phyloP scores from a whole-genome alignment of 2,797 vertebrate species.

The Gymnothorax reevesii region DNA sequence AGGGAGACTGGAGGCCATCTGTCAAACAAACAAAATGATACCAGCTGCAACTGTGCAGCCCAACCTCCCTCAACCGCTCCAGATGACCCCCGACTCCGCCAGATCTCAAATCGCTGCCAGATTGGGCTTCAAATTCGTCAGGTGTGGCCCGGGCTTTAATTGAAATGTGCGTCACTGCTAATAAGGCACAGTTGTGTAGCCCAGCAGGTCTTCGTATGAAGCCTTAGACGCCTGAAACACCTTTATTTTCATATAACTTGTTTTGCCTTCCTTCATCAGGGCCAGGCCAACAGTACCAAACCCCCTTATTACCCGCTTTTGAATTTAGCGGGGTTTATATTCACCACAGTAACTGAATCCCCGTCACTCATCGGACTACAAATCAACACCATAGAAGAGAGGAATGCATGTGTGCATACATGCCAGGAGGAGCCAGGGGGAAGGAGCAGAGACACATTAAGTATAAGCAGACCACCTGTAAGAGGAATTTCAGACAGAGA shows the following conservation, averaged over 20 bases:
- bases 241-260: slow-evolving; percentile 23
- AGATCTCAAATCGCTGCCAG: too few relatives aligned
- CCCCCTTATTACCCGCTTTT: slow-evolving; percentile 29
- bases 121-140: too few relatives aligned
- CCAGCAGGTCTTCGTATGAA: slow-evolving; percentile 49
- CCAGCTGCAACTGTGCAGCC: too few relatives aligned
- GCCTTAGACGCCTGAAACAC: slow-evolving; percentile 55
- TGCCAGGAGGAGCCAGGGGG: background rate
- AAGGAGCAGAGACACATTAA: slow-evolving; percentile 46
- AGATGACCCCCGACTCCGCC: too few relatives aligned
- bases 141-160: background rate
- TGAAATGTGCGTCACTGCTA: background rate
- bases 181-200: background rate
- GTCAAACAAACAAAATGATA: too few relatives aligned
- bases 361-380: slow-evolving; percentile 33
- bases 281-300: slow-evolving; percentile 49
- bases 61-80: too few relatives aligned
- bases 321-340: slow-evolving; percentile 47
- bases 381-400: slow-evolving; percentile 34
- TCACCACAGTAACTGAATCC: slow-evolving; percentile 38
- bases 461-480: slow-evolving; percentile 49
- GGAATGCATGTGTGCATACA: slow-evolving; percentile 4
- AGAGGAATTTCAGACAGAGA: slow-evolving; percentile 50
- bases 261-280: slow-evolving; percentile 44
- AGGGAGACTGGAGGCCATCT: too few relatives aligned